These are phyloP conservation scores for Equus przewalskii DNA, from an alignment of 2,113 vertebrate species.

Conservation along the genomic window DNA sequence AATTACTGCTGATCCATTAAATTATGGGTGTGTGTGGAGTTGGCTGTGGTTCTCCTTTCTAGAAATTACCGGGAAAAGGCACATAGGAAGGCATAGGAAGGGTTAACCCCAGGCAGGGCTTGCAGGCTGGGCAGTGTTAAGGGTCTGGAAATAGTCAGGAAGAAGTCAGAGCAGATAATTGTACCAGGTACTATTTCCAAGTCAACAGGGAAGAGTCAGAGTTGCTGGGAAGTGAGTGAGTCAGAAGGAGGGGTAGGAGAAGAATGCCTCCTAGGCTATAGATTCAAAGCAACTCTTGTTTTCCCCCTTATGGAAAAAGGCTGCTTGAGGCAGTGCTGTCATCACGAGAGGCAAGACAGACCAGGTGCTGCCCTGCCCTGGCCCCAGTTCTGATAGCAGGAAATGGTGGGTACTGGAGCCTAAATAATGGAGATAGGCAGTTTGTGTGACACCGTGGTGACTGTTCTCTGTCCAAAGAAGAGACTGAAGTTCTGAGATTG, in stretches of 20 bases:
- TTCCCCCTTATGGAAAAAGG: slow-evolving; percentile 67
- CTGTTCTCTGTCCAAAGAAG: slow-evolving; percentile 7
- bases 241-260: background rate
- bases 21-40: background rate
- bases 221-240: slow-evolving; percentile 52
- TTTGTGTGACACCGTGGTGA: slow-evolving; percentile 14
- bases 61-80: slow-evolving; percentile 42
- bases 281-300: slow-evolving; percentile 65
- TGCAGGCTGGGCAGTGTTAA: background rate
- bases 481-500: background rate
- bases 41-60: slow-evolving; percentile 52
- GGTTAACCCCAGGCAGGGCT: slow-evolving; percentile 17
- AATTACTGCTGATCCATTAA: slow-evolving; percentile 52
- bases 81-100: background rate
- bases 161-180: slow-evolving; percentile 52
- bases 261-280: slow-evolving; percentile 36
- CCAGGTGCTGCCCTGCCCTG: background rate
- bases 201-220: slow-evolving; percentile 32
- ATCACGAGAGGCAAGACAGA: slow-evolving; percentile 11
- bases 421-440: slow-evolving; percentile 34
- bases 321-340: slow-evolving; percentile 38
- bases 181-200: slow-evolving; percentile 65
- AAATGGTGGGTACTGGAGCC: slow-evolving; percentile 36
- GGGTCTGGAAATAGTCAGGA: slow-evolving; percentile 41
- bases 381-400: background rate